These are phyloP conservation scores for Melanaphis sacchari DNA, from an alignment of 1,140 invertebrate species.

Conservation along the genomic window DNA sequence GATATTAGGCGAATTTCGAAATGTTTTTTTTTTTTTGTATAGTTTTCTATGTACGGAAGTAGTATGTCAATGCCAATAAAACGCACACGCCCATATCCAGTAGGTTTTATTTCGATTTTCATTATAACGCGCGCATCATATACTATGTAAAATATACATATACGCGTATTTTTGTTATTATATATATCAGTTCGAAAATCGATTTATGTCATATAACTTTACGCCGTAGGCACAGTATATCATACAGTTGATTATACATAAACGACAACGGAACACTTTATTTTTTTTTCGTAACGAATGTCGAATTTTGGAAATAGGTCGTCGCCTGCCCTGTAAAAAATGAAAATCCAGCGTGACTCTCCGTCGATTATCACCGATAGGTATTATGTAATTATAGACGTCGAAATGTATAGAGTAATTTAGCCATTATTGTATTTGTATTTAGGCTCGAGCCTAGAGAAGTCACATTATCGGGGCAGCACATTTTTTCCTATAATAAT, in stretches of 20 bases:
- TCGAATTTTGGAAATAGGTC: background rate
- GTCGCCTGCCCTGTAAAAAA: background rate
- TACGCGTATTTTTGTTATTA: background rate
- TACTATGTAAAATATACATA: background rate
- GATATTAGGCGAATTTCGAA: background rate
- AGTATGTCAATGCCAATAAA: conserved; percentile 35
- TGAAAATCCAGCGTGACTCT: background rate
- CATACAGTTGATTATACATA: background rate
- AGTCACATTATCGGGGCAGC: too few relatives aligned
- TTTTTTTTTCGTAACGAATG: background rate
- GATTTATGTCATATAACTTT: background rate
- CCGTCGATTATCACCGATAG: background rate
- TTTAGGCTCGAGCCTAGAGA: too few relatives aligned
- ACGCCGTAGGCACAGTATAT: background rate
- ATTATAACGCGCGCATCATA: background rate
- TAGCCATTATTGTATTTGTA: too few relatives aligned
- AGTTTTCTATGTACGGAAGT: conserved; percentile 13
- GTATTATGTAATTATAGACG: background rate
- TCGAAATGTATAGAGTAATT: background rate
- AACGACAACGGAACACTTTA: background rate
- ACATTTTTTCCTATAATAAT: too few relatives aligned
- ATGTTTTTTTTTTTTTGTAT: background rate
- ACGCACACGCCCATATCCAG: background rate
- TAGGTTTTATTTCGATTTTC: conserved; percentile 24
- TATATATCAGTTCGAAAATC: conserved; percentile 1